These are phyloP conservation scores for Tolmerus cingulatus DNA, from an alignment of 2,888 invertebrate species.

Conservation along the genomic window DNA sequence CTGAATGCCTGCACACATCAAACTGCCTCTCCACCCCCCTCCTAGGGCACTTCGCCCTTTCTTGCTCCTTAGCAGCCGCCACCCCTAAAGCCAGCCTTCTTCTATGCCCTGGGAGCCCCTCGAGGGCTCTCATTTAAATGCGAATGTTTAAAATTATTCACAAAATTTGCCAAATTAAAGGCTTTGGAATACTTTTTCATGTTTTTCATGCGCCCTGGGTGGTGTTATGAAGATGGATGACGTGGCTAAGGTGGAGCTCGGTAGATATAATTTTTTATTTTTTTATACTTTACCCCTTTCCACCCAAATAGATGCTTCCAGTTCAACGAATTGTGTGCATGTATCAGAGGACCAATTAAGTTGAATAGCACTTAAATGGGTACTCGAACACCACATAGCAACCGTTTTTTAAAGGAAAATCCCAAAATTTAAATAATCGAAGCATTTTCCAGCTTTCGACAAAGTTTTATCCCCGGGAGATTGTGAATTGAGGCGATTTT, in stretches of 20 bases:
- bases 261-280: neutral
- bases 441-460: neutral
- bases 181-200: neutral
- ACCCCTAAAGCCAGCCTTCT: neutral
- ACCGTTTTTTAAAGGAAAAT: neutral
- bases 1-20: neutral
- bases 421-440: neutral
- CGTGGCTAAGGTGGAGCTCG: neutral
- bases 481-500: neutral
- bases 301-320: neutral
- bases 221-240: neutral
- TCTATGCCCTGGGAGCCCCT: neutral
- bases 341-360: neutral
- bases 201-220: neutral
- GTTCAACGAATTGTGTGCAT: neutral
- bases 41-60: neutral
- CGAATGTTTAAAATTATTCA: neutral
- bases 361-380: neutral
- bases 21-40: neutral
- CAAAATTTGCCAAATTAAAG: neutral
- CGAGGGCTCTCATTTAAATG: neutral
- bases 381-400: neutral
- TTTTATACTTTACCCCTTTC: neutral
- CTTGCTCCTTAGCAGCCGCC: neutral
- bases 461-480: neutral